Evolutionary conservation across 2,888 invertebrate genomes (phyloP).

Genomic region (Dione juno): DNA sequence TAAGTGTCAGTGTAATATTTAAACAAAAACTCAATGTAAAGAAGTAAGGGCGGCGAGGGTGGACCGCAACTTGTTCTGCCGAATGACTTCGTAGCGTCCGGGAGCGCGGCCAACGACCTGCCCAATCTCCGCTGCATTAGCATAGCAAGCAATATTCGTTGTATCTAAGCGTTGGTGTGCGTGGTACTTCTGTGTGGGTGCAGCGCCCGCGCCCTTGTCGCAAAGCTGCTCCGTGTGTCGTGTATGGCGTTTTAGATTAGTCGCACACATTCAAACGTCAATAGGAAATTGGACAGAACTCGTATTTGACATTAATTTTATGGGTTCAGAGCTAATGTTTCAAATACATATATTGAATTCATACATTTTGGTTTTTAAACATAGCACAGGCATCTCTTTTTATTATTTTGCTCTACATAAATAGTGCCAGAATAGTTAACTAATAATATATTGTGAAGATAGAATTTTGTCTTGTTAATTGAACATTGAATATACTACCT

Average conservation of each 20-base stretch:
- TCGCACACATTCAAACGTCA: slow-evolving; percentile 35
- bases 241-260: slow-evolving; percentile 45
- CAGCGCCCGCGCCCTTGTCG: slow-evolving; percentile 52
- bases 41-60: slow-evolving; percentile 69
- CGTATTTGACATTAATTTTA: slow-evolving; percentile 13
- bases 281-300: slow-evolving; percentile 28
- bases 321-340: not conserved
- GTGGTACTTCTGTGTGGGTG: slow-evolving; percentile 45
- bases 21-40: not conserved
- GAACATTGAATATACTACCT: too few relatives aligned
- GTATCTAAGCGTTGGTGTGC: slow-evolving; percentile 61
- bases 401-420: not conserved
- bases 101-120: slow-evolving; percentile 82
- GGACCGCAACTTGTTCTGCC: slow-evolving; percentile 74
- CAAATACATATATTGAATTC: not conserved
- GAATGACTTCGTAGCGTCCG: slow-evolving; percentile 80
- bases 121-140: slow-evolving; percentile 84
- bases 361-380: not conserved
- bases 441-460: too few relatives aligned
- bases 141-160: slow-evolving; percentile 82
- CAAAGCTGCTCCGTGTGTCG: slow-evolving; percentile 45
- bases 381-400: not conserved
- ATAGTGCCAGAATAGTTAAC: too few relatives aligned
- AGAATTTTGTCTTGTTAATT: too few relatives aligned
- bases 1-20: not conserved